phyloP scores from a whole-genome alignment of 2,888 invertebrate genomes.

The Aspidiotus rigidus region DNA sequence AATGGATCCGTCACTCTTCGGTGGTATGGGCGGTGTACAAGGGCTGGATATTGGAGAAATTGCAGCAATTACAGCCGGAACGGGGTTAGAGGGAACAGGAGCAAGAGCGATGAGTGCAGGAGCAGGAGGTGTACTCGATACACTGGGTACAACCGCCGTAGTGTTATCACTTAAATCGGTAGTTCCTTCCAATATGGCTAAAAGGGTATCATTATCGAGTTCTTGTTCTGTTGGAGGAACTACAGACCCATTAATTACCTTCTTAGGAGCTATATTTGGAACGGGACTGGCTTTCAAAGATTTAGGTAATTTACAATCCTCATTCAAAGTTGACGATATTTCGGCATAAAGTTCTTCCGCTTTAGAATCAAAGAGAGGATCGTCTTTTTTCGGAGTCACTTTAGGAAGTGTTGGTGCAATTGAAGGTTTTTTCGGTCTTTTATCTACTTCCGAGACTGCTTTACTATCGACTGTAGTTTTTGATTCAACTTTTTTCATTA shows the following conservation, averaged over 20 bases:
- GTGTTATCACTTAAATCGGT: constrained; percentile 3
- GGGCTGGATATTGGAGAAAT: neutral
- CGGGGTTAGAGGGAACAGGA: neutral
- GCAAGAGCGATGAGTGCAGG: neutral
- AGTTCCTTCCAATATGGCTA: constrained; percentile 30
- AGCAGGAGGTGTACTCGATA: neutral
- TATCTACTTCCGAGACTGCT: constrained; percentile 16
- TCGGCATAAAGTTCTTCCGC: constrained; percentile 24
- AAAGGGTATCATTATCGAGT: constrained; percentile 30
- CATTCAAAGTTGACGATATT: constrained; percentile 17
- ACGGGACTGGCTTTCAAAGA: neutral
- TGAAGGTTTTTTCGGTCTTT: neutral
- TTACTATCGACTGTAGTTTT: constrained; percentile 8
- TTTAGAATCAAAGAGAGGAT: constrained; percentile 10
- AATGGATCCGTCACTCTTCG: neutral
- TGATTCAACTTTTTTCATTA: constrained; percentile 15
- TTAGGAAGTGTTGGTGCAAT: neutral
- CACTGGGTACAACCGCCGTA: neutral
- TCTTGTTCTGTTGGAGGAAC: constrained; percentile 8
- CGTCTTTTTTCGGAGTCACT: neutral
- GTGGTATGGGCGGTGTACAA: neutral
- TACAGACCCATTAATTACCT: constrained; percentile 4
- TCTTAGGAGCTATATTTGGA: constrained; percentile 10
- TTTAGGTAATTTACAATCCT: constrained; percentile 12
- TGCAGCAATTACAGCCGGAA: neutral